Percentiles rank a stretch among this genome's conserved stretches.
Evolutionary conservation across 2,797 vertebrate genomes (phyloP).

Genomic region (Galaxias olidus): DNA sequence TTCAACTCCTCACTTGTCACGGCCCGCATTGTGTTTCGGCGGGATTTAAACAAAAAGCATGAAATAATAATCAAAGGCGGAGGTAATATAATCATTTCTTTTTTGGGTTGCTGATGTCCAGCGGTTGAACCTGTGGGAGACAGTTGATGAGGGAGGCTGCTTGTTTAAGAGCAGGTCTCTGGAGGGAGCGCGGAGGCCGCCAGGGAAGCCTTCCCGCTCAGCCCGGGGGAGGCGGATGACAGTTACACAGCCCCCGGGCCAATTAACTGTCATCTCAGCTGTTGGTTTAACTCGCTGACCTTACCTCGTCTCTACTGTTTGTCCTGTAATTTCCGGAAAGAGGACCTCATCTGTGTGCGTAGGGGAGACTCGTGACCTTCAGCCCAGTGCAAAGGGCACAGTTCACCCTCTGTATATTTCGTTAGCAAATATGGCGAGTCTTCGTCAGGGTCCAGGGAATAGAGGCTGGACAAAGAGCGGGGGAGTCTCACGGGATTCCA

Average conservation of each 20-base stretch:
- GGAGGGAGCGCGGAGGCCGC: constrained; percentile 35
- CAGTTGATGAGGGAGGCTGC: constrained; percentile 68
- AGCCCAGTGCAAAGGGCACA: constrained; percentile 74
- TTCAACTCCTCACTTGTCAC: constrained; percentile 72
- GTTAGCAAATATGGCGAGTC: constrained; percentile 62
- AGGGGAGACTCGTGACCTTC: constrained; percentile 79
- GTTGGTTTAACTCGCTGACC: constrained; percentile 84
- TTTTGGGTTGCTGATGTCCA: constrained; percentile 62
- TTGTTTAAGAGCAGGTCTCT: constrained; percentile 55
- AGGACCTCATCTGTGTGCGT: constrained; percentile 81
- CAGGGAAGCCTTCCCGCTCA: constrained; percentile 57
- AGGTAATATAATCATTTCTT: constrained; percentile 67
- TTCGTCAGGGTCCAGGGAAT: constrained; percentile 46
- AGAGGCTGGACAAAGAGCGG: constrained; percentile 24
- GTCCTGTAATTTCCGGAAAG: constrained; percentile 79
- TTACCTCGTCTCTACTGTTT: constrained; percentile 74
- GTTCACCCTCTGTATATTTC: constrained; percentile 78
- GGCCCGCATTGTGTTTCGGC: constrained; percentile 70
- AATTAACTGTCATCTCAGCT: constrained; percentile 83
- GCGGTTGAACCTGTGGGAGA: constrained; percentile 75
- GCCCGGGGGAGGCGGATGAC: constrained; percentile 76
- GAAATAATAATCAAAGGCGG: constrained; percentile 72
- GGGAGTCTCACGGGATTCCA: constrained; percentile 69
- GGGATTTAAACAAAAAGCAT: constrained; percentile 74
- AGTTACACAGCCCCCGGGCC: constrained; percentile 79